These are phyloP conservation scores for Hymenochirus boettgeri DNA, from an alignment of 2,113 vertebrate genomes.

Conservation along the genomic window DNA sequence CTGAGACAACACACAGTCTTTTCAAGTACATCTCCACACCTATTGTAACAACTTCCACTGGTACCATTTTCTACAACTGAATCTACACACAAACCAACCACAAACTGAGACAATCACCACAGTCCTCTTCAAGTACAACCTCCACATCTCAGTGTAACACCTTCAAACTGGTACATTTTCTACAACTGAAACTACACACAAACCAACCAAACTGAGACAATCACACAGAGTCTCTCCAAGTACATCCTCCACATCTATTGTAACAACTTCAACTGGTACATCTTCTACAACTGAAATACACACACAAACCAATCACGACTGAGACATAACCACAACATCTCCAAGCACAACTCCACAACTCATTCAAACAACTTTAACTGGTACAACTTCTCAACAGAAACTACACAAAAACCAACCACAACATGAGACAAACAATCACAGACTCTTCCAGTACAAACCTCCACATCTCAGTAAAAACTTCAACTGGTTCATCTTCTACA, in stretches of 20 bases:
- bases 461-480: accelerated
- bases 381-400: neutral
- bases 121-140: neutral
- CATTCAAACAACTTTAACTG: neutral
- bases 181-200: too few relatives aligned
- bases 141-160: neutral
- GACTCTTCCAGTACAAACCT: too few relatives aligned
- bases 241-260: too few relatives aligned
- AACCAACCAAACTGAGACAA: too few relatives aligned
- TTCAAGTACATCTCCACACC: neutral
- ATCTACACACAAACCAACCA: neutral
- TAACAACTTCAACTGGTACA: too few relatives aligned
- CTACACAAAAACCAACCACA: accelerated
- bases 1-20: neutral
- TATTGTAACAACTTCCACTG: neutral
- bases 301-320: too few relatives aligned
- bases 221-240: too few relatives aligned
- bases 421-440: accelerated
- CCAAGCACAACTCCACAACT: neutral
- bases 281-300: too few relatives aligned
- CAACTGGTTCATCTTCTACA: neutral
- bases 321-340: too few relatives aligned
- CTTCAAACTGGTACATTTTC: too few relatives aligned
- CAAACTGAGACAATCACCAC: neutral
- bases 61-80: neutral